Percentiles rank a stretch among this genome's conserved stretches.
Evolutionary conservation across 1,140 invertebrate genomes (phyloP).

Genomic region (Nephotettix cincticeps): DNA sequence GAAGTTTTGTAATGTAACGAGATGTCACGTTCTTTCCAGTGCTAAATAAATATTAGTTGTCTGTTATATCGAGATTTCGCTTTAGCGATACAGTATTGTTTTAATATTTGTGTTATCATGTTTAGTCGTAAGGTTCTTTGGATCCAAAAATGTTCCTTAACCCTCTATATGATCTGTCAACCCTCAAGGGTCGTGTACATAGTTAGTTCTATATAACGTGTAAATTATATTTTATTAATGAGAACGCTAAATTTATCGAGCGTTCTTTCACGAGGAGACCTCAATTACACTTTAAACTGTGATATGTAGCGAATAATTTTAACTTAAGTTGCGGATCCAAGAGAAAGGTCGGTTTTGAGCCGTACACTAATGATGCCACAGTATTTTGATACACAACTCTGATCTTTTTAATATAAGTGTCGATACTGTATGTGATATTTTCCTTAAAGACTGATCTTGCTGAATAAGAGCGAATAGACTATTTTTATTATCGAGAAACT

Average conservation of each 20-base stretch:
- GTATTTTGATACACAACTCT: slow-evolving; percentile 37
- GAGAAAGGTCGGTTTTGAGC: slow-evolving; percentile 41
- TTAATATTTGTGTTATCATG: slow-evolving; percentile 30
- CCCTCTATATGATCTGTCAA: slow-evolving; percentile 39
- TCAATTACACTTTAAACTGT: slow-evolving; percentile 40
- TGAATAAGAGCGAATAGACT: slow-evolving; percentile 26
- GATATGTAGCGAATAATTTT: slow-evolving; percentile 40
- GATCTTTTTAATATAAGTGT: slow-evolving; percentile 28
- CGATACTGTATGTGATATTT: slow-evolving; percentile 37
- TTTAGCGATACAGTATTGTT: slow-evolving; percentile 25
- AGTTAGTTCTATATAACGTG: slow-evolving; percentile 39
- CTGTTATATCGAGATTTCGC: slow-evolving; percentile 22
- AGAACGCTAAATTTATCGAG: slow-evolving; percentile 20
- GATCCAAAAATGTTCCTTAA: slow-evolving; percentile 37
- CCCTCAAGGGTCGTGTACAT: slow-evolving; percentile 41
- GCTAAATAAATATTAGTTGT: slow-evolving; percentile 30
- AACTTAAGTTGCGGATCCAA: slow-evolving; percentile 40
- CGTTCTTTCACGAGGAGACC: slow-evolving; percentile 25
- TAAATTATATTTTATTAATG: slow-evolving; percentile 36
- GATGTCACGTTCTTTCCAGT: slow-evolving; percentile 34
- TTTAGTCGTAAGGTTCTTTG: slow-evolving; percentile 27
- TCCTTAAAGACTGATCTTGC: slow-evolving; percentile 38
- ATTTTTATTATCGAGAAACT: slow-evolving; percentile 26
- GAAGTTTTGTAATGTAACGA: slow-evolving; percentile 5
- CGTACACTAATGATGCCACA: slow-evolving; percentile 30